These are phyloP conservation scores for Anastrepha obliqua DNA, from an alignment of 1,140 invertebrate species.

Conservation along the genomic window DNA sequence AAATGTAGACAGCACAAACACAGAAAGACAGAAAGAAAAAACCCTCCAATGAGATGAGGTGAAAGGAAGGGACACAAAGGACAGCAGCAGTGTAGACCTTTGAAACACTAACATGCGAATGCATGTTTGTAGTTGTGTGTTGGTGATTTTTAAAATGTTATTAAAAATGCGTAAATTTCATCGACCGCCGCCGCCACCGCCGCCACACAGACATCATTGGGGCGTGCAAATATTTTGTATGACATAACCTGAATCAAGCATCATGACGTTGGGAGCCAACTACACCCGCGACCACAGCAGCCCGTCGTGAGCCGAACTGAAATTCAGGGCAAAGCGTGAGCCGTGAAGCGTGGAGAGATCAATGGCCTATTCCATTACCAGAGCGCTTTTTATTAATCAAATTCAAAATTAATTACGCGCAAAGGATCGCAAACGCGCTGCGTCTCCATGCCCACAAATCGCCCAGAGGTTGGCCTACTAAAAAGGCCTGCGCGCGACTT, in stretches of 20 bases:
- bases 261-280: not conserved
- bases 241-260: constrained; percentile 12
- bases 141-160: constrained; percentile 53
- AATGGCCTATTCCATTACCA: constrained; percentile 38
- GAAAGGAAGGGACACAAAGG: constrained; percentile 26
- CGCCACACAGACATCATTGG: constrained; percentile 35
- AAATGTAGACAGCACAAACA: constrained; percentile 21
- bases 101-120: too few species aligned
- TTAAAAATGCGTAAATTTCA: constrained; percentile 58
- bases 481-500: constrained; percentile 12
- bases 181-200: not conserved
- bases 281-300: too few species aligned
- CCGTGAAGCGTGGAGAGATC: not conserved
- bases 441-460: not conserved
- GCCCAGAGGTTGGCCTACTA: constrained; percentile 11
- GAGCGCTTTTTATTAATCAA: constrained; percentile 60
- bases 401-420: constrained; percentile 62
- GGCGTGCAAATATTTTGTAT: constrained; percentile 47
- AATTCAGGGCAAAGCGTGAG: not conserved
- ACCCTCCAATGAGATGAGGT: not conserved
- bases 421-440: constrained; percentile 10
- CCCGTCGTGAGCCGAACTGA: not conserved
- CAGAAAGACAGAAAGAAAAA: not conserved
- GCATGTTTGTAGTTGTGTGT: not conserved
- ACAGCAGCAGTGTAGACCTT: not conserved